phyloP scores from a whole-genome alignment of 2,888 invertebrate genomes.

The Cordilura impudica region DNA sequence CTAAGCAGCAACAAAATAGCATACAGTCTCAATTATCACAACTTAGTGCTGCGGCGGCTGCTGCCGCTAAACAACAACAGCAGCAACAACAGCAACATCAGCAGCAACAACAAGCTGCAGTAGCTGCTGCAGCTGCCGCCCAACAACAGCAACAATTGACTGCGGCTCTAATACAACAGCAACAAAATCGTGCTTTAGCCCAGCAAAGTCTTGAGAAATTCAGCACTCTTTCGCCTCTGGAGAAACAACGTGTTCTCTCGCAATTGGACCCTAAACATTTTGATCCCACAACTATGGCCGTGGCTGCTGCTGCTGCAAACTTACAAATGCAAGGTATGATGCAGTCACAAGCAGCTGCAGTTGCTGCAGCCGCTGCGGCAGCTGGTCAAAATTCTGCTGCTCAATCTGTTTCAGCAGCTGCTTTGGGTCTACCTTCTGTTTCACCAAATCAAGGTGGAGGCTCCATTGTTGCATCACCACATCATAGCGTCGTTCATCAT shows the following conservation, averaged over 20 bases:
- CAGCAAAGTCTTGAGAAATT: conserved; percentile 84
- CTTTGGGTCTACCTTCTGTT: conserved; percentile 39
- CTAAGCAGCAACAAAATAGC: conserved; percentile 75
- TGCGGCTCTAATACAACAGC: conserved; percentile 82
- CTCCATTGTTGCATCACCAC: conserved; percentile 20
- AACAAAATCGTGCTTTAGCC: conserved; percentile 81
- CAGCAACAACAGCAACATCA: conserved; percentile 74
- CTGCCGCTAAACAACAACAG: conserved; percentile 71
- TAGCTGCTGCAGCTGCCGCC: conserved; percentile 73
- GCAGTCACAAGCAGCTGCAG: conserved; percentile 73
- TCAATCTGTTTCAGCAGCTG: conserved; percentile 60
- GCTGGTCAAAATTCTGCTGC: conserved; percentile 54
- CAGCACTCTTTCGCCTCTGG: conserved; percentile 79
- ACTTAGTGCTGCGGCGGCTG: conserved; percentile 67
- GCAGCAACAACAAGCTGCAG: conserved; percentile 66
- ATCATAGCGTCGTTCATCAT: conserved; percentile 59
- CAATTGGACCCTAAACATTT: conserved; percentile 79
- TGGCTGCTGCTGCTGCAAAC: conserved; percentile 74
- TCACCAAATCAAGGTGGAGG: conserved; percentile 43
- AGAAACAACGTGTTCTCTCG: conserved; percentile 80
- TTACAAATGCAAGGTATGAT: conserved; percentile 73
- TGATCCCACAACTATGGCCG: conserved; percentile 72
- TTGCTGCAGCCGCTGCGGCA: conserved; percentile 70
- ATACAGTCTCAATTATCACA: conserved; percentile 75
- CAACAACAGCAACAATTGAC: conserved; percentile 83